Base-by-base conservation (phyloP, 1,140 invertebrate species). In the Drosophila paulistorum region DNA sequence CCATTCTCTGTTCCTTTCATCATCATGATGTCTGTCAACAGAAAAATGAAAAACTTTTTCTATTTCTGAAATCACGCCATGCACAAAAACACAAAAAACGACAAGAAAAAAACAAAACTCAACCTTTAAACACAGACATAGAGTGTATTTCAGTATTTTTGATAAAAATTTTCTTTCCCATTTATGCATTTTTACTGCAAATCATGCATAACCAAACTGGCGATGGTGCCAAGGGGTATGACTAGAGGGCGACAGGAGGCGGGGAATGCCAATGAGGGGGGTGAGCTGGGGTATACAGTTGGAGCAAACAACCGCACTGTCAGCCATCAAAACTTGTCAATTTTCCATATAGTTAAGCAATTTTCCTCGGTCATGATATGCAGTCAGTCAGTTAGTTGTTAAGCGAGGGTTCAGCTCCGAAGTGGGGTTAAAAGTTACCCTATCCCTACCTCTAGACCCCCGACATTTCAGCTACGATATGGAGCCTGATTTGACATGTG, bases 311-410 rank as follows among this genome's bases (percentile, higher is more conserved):
- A 83, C 83, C 84, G 77, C 83, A 83, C 67, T 87, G 84, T 83
- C 84, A 87, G 73, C 63, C 74, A 76, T 84, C 84, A 84, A 78
- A 89, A 78, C 84, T 84, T 81, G 84, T 87, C 84, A 89, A 87
- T 87, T 87, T 87, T 87, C 84, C 84, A 87, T 87, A 84, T 75
- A 89, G 84, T 87, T 89, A 87, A 87, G 80, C 84, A 87, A 89
- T 89, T 87, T 87, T 60, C 67, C 14, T 30, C 69, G 69, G 66
- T 67, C 79, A 82, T 84, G 77, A 84, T 84, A 78, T 76, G 67
- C 58, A 61, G 17, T 23, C 23, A 60, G 45, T 33, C 45, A 41
- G 57, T 59, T 59, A 11, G 37, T 39, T 57, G 45, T 45, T 41
- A 62, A 61, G 39, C n/a, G 41, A 48, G 45, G n/a, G 33, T 11